Conservation (phyloP, 2,888 invertebrate species). For the Rotaria magnacalcarata region DNA sequence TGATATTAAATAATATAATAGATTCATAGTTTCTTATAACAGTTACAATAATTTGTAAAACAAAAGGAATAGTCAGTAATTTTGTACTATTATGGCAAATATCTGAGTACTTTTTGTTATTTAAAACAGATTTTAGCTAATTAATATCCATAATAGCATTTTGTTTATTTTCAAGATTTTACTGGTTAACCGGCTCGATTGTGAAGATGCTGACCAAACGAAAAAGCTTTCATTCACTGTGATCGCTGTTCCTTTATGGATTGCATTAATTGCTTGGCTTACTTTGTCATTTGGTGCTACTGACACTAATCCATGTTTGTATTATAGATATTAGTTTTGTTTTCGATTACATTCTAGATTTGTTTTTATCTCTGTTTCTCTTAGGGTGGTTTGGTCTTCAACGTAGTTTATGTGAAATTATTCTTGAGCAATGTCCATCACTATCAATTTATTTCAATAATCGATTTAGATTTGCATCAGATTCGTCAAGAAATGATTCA, state of each 20-base stretch:
- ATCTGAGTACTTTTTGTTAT: no score
- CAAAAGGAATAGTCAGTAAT: no score
- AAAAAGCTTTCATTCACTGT: not conserved
- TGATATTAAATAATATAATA: no score
- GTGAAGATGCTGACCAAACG: not conserved
- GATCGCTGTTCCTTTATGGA: not conserved
- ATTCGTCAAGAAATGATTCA: not conserved
- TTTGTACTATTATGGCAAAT: no score
- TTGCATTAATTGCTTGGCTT: constrained; percentile 20
- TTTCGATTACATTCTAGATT: no score
- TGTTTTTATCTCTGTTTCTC: not conserved
- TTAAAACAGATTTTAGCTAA: no score
- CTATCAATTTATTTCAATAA: constrained; percentile 1
- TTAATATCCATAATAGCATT: no score
- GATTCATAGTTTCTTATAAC: no score
- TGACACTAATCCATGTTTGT: constrained; percentile 24
- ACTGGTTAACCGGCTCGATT: not conserved
- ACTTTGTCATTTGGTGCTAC: not conserved
- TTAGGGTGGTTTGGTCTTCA: constrained; percentile 27
- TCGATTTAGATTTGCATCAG: not conserved
- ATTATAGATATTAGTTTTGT: not conserved
- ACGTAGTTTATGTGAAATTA: not conserved
- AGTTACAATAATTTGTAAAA: no score
- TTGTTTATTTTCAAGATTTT: not conserved
- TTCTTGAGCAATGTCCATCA: not conserved